Base-by-base conservation (phyloP, 2,888 invertebrate genomes). In the Colostygia pectinataria region DNA sequence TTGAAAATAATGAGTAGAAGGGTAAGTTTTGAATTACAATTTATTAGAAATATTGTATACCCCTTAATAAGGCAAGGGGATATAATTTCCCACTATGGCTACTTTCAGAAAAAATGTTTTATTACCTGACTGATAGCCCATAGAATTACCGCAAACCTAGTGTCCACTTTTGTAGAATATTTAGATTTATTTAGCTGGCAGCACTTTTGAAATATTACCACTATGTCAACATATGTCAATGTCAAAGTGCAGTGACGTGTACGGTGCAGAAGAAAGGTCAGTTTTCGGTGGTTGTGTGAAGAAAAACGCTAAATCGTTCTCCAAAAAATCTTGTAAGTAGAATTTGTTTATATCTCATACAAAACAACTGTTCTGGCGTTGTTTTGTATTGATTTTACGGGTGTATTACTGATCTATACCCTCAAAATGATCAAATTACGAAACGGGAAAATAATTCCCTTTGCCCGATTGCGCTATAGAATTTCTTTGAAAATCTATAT, bases 11-110 rank as follows among this genome's bases (percentile, higher is more conserved):
- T 48, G 40, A 53, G 48, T 48, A n/a, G 40, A 44, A 53, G 31
- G 48, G 53, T 53, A 53, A 53, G 53, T 53, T 48, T 53, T 48
- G 36, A 48, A 48, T 53, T 40, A 44, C 36, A 44, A 44, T 36
- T 44, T 40, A 44, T 53, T 53, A 47, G 27, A 41, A 53, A 53
- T 53, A 48, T 53, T 14, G 29, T 47, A 43, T 43, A n/a, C n/a
- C 20, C 20, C 20, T 20, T 20, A 20, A 20, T 20, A 20, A 20
- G 20, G 20, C 37, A 37, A 37, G 18, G 12, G 37, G 37, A 37
- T 18, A 40, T 40, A 40, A 27, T 40, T 40, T 40, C 40, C 40
- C 40, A 28, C 40, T 13, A 40, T 20, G 18, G 18, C 40, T 29
- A 40, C 18, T 6, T 15, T 15, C 15, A 15, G 15, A 15, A 6